phyloP scores from a whole-genome alignment of 64 coral and sea anemone genomes.

The Actinia equina region DNA sequence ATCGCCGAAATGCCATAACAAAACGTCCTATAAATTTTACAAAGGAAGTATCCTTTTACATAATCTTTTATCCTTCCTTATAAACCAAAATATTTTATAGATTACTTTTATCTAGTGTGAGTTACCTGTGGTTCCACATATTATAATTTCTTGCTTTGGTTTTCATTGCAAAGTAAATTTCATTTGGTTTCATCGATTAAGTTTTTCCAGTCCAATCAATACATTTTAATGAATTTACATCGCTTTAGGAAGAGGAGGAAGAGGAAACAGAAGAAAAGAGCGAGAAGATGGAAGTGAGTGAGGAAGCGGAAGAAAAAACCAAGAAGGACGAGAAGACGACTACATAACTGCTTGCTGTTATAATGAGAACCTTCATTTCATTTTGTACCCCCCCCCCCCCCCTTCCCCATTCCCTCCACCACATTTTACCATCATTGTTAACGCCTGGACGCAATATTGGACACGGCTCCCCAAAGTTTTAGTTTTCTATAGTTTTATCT shows the following conservation, averaged over 20 bases:
- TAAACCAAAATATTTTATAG: too few species aligned
- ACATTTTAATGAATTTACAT: background rate
- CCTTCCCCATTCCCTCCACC: background rate
- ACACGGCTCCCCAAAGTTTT: too few species aligned
- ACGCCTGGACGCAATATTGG: too few species aligned
- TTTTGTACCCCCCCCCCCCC: background rate
- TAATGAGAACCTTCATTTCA: background rate
- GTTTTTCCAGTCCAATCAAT: background rate
- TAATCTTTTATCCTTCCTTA: too few species aligned
- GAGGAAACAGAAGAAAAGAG: conserved; percentile 8
- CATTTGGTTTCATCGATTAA: background rate
- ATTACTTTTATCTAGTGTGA: too few species aligned
- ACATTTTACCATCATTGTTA: too few species aligned
- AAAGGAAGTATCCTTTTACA: too few species aligned
- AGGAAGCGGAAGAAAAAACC: background rate
- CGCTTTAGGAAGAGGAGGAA: conserved; percentile 11
- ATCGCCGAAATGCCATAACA: too few species aligned
- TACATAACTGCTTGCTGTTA: background rate
- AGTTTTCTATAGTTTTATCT: too few species aligned
- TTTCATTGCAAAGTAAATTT: background rate
- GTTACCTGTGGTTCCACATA: too few species aligned
- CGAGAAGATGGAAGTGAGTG: conserved; percentile 2
- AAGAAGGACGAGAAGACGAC: conserved; percentile 10
- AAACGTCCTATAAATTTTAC: too few species aligned
- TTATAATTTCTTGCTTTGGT: too few species aligned